Evolutionary conservation across 2,113 vertebrate species (phyloP).

Genomic region (Archilochus colubris): DNA sequence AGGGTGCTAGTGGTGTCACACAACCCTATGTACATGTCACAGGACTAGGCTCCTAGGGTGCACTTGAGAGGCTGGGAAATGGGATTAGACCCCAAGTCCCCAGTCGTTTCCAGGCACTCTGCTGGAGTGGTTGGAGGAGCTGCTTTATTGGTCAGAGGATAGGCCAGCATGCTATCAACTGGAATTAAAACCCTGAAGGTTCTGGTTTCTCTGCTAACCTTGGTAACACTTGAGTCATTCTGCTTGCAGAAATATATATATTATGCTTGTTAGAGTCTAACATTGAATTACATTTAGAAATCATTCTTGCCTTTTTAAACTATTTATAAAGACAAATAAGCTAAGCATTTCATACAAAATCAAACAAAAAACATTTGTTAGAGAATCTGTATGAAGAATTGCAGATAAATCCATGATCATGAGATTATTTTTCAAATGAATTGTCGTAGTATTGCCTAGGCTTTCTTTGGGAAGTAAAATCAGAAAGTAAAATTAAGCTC

Average conservation of each 20-base stretch:
- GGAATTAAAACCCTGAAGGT: neutral
- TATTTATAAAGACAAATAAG: neutral
- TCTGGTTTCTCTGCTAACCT: neutral
- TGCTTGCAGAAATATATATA: neutral
- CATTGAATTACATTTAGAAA: neutral
- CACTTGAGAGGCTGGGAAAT: neutral
- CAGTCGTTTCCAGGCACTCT: constrained; percentile 52
- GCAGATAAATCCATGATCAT: neutral
- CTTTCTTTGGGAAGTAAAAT: neutral
- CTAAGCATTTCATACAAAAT: neutral
- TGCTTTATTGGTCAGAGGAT: neutral
- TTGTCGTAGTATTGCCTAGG: neutral
- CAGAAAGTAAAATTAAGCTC: constrained; percentile 24
- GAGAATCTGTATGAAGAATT: neutral
- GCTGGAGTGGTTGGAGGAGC: neutral
- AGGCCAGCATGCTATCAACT: accelerated
- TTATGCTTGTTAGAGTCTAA: neutral
- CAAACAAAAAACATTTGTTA: neutral
- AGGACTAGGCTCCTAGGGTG: neutral
- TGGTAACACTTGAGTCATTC: neutral
- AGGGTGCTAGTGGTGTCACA: neutral
- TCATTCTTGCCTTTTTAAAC: neutral
- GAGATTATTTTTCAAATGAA: constrained; percentile 2
- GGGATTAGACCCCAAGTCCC: constrained; percentile 33
- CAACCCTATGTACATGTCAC: neutral